Percentiles rank a stretch among this genome's conserved stretches.
phyloP scores from a whole-genome alignment of 2,888 invertebrate genomes.

The Cryptocheilus praepositus region DNA sequence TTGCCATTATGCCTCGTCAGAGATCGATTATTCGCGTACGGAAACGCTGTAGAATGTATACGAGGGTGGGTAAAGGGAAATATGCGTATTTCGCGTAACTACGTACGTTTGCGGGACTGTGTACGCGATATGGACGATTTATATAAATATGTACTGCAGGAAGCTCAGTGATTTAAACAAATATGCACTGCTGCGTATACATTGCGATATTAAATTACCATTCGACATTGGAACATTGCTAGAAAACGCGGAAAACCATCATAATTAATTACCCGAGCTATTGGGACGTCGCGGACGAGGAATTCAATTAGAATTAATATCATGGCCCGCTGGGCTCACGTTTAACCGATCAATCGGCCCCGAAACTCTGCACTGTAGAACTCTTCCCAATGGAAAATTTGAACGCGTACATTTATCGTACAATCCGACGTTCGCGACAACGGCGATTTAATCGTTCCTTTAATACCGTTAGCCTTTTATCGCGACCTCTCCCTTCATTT shows the following conservation, averaged over 20 bases:
- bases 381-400: no score
- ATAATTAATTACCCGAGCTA: conserved; percentile 40
- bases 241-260: conserved; percentile 23
- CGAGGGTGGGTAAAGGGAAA: no score
- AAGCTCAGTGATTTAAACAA: conserved; percentile 35
- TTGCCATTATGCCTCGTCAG: conserved; percentile 25
- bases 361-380: not conserved
- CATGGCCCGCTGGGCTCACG: not conserved
- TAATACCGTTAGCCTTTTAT: no score
- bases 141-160: conserved; percentile 30
- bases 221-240: conserved; percentile 16
- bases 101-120: no score
- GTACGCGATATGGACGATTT: conserved; percentile 8
- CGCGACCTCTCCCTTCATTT: no score
- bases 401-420: no score
- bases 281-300: conserved; percentile 4
- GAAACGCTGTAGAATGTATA: conserved; percentile 20
- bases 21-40: conserved; percentile 27
- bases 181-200: conserved; percentile 17
- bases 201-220: conserved; percentile 28
- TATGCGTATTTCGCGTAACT: no score
- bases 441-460: no score
- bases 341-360: conserved; percentile 6
- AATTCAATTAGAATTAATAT: conserved; percentile 11
- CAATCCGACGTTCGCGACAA: no score